Conservation (phyloP, 2,113 vertebrate species). For the human region DNA sequence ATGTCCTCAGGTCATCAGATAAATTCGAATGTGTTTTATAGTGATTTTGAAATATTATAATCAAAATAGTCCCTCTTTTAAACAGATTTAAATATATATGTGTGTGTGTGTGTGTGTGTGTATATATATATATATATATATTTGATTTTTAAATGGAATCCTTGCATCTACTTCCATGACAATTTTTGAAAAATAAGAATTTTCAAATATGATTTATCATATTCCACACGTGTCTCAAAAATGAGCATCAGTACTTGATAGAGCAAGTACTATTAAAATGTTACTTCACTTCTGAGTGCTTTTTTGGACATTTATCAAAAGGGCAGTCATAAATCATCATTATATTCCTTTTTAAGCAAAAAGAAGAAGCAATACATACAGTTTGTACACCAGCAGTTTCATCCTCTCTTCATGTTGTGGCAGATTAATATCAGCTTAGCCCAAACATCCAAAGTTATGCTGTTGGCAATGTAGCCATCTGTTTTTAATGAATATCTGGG, state of each 20-base stretch:
- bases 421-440: conserved; percentile 83
- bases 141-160: neutral
- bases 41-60: neutral
- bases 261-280: neutral
- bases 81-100: neutral
- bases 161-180: neutral
- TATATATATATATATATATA: too few relatives aligned
- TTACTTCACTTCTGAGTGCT: conserved; percentile 73
- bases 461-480: conserved; percentile 94
- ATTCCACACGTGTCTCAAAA: neutral
- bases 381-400: conserved; percentile 50
- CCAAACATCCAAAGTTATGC: conserved; percentile 84
- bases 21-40: neutral
- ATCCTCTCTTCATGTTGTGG: conserved; percentile 77
- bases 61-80: neutral
- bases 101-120: too few relatives aligned
- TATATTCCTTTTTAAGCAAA: conserved; percentile 77
- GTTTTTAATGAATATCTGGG: conserved; percentile 95
- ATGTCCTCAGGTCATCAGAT: too few relatives aligned
- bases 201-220: neutral
- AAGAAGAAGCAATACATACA: conserved; percentile 60
- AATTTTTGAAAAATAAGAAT: conserved; percentile 26
- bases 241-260: neutral
- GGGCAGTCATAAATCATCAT: conserved; percentile 51
- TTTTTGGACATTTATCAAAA: conserved; percentile 41